A percentile compares a stretch with the other conserved stretches of the same genome.
Conservation (phyloP, 2,113 vertebrate genomes). For the Zingel zingel region DNA sequence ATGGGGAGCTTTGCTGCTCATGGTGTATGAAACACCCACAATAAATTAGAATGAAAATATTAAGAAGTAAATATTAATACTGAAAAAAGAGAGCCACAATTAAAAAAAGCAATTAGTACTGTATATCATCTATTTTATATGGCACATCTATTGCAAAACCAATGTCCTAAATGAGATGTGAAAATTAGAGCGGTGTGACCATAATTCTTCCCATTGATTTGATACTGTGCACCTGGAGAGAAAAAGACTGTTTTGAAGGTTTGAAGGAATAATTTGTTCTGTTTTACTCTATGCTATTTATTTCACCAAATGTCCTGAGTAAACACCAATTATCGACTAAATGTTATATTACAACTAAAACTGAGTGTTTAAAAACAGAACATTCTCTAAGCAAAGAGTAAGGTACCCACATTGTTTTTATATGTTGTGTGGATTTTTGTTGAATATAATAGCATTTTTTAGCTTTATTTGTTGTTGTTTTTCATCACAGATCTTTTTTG, state of each 20-base stretch:
- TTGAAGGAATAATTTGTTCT: not conserved
- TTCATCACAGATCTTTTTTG: not conserved
- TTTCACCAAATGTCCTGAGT: not conserved
- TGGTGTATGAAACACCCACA: not conserved
- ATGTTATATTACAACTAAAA: not conserved
- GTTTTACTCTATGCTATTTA: not conserved
- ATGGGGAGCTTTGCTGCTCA: constrained; percentile 1
- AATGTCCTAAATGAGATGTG: constrained; percentile 29
- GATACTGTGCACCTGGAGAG: not conserved
- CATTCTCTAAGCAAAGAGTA: not conserved
- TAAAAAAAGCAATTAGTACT: constrained; percentile 30
- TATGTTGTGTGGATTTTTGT: not conserved
- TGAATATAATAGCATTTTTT: not conserved
- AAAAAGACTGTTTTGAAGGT: not conserved
- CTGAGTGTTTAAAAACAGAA: not conserved
- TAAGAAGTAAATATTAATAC: constrained; percentile 51
- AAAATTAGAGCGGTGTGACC: constrained; percentile 20
- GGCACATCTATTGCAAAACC: constrained; percentile 41
- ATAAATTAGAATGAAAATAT: constrained; percentile 21
- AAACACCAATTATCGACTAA: not conserved
- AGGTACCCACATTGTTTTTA: not conserved
- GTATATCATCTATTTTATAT: constrained; percentile 33
- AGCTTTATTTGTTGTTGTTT: not conserved
- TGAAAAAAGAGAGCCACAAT: constrained; percentile 20
- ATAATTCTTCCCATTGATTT: constrained; percentile 34